Conservation (phyloP, 92 coral and sea anemone genomes). For the Metridium senile region DNA sequence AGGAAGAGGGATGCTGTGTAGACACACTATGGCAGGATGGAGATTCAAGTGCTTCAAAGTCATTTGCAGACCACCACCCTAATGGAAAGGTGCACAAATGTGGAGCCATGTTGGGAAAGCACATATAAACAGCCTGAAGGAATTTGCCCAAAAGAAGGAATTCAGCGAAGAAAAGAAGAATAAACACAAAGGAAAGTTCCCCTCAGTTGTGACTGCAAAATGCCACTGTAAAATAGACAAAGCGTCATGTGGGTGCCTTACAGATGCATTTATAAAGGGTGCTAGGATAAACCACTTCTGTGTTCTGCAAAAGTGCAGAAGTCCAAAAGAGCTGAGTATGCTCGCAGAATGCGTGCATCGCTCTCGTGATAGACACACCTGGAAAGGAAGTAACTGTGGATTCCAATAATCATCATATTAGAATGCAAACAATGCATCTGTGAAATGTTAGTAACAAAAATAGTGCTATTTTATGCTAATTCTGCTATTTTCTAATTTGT, state of each 20-base stretch:
- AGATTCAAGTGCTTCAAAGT: slow-evolving; percentile 25
- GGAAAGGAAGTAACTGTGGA: no score
- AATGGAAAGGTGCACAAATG: slow-evolving; percentile 39
- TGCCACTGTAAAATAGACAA: slow-evolving; percentile 50
- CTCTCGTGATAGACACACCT: no score
- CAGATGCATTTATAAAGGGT: slow-evolving; percentile 39
- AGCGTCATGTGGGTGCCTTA: slow-evolving; percentile 56
- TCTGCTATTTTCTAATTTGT: no score
- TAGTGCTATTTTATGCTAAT: no score
- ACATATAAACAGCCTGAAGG: slow-evolving; percentile 43
- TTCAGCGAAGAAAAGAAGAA: slow-evolving; percentile 20
- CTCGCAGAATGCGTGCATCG: no score
- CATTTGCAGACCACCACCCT: slow-evolving; percentile 11
- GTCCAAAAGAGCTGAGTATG: no score
- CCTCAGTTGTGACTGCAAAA: slow-evolving; percentile 29
- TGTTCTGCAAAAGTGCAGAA: no score
- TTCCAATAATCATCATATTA: no score
- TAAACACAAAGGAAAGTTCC: slow-evolving; percentile 36
- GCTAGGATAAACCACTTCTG: slow-evolving; percentile 65
- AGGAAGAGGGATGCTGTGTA: slow-evolving; percentile 38
- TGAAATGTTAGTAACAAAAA: no score
- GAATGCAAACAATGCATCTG: no score
- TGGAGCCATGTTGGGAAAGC: slow-evolving; percentile 55
- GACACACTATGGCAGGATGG: slow-evolving; percentile 63
- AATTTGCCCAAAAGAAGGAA: slow-evolving; percentile 49